These are phyloP conservation scores for Atethmia centrago DNA, from an alignment of 2,888 invertebrate species.

Conservation along the genomic window DNA sequence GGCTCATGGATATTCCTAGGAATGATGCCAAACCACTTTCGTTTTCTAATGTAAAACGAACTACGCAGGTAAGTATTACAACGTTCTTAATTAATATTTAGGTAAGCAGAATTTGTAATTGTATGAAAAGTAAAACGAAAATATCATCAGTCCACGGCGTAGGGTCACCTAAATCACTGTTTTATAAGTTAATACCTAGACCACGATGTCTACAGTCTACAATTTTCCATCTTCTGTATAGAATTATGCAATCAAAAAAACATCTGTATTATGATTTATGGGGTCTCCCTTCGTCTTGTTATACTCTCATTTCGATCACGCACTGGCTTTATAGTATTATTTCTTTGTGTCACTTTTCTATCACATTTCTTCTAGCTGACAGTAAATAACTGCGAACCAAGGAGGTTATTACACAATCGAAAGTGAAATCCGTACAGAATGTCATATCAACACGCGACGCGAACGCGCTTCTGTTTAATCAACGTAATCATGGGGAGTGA, in stretches of 20 bases:
- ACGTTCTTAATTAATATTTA: neutral
- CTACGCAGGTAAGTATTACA: neutral
- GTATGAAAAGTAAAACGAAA: neutral
- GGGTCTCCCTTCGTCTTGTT: constrained; percentile 17
- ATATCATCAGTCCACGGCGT: neutral
- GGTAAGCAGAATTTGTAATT: neutral
- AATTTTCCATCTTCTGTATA: neutral
- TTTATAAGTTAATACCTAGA: neutral
- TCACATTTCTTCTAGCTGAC: constrained; percentile 41
- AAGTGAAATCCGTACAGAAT: constrained; percentile 66
- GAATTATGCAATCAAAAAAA: constrained; percentile 14
- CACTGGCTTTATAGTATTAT: constrained; percentile 8
- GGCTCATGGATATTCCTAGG: constrained; percentile 2
- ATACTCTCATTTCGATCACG: constrained; percentile 44
- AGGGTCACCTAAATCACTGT: too few species aligned
- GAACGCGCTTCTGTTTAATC: constrained; percentile 59
- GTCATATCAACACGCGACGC: constrained; percentile 51
- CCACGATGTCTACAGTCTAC: neutral
- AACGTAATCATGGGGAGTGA: constrained; percentile 56
- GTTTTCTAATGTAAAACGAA: neutral
- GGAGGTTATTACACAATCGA: constrained; percentile 62
- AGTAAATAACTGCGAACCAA: constrained; percentile 52
- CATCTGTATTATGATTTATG: constrained; percentile 29
- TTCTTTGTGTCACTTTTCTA: constrained; percentile 43
- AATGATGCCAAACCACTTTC: constrained; percentile 18